A percentile compares a stretch with the other conserved stretches of the same genome.
Evolutionary conservation across 1,140 invertebrate genomes (phyloP).

Genomic region (Papilio machaon): DNA sequence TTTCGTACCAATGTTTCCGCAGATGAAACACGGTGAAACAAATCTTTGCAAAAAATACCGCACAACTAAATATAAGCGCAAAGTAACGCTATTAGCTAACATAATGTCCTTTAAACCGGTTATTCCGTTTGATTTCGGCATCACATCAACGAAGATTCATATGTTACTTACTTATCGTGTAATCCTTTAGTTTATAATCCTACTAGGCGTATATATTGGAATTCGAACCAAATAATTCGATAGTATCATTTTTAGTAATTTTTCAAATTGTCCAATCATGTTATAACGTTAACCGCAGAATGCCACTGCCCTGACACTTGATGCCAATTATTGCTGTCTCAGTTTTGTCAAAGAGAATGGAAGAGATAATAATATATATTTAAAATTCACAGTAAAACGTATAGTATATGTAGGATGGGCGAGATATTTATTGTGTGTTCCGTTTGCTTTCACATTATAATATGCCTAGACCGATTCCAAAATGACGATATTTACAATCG

Average conservation of each 20-base stretch:
- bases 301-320: too few species aligned
- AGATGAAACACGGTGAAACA: background rate
- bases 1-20: background rate
- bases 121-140: conserved; percentile 11
- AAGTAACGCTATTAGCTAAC: conserved; percentile 4
- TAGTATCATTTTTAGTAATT: too few species aligned
- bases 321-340: too few species aligned
- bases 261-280: too few species aligned
- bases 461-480: background rate
- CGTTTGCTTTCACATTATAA: background rate
- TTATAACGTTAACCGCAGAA: too few species aligned
- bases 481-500: background rate
- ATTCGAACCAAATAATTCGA: too few species aligned
- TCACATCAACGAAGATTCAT: background rate
- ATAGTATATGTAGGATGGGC: too few species aligned
- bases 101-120: conserved; percentile 10
- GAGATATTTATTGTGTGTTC: too few species aligned
- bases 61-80: background rate
- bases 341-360: too few species aligned
- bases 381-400: too few species aligned
- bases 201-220: background rate
- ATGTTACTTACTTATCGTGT: background rate
- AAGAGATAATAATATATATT: too few species aligned
- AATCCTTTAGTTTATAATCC: background rate
- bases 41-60: background rate